These are phyloP conservation scores for Cephus sareptanus DNA, from an alignment of 2,888 invertebrate genomes.

Conservation along the genomic window DNA sequence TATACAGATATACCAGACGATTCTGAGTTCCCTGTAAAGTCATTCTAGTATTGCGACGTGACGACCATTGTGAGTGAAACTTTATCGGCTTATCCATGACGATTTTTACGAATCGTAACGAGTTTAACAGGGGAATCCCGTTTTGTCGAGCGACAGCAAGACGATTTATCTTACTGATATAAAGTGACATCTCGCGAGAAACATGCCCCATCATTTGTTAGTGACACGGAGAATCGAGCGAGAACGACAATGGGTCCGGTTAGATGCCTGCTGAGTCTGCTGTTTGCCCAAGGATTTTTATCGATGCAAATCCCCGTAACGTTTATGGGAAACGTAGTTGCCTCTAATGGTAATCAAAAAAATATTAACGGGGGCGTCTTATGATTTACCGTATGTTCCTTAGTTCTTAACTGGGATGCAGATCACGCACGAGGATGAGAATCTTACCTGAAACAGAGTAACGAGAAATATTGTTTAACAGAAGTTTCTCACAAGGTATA, in stretches of 20 bases:
- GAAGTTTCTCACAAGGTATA: neutral
- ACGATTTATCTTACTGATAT: conserved; percentile 8
- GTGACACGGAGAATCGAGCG: conserved; percentile 31
- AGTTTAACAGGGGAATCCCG: conserved; percentile 7
- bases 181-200: conserved; percentile 9
- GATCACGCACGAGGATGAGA: neutral
- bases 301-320: neutral
- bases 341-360: conserved; percentile 9
- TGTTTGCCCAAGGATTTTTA: neutral
- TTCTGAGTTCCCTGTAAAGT: neutral
- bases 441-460: conserved; percentile 44
- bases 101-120: conserved; percentile 10
- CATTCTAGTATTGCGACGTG: conserved; percentile 5
- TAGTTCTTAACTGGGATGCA: neutral
- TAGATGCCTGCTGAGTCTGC: conserved; percentile 1
- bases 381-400: conserved; percentile 21
- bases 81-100: conserved; percentile 5
- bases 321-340: conserved; percentile 17
- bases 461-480: neutral
- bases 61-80: conserved; percentile 6
- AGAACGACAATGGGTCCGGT: conserved; percentile 38
- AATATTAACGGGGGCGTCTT: conserved; percentile 23
- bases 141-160: conserved; percentile 5
- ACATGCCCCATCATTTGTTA: conserved; percentile 47
- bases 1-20: neutral